Base-by-base conservation (phyloP, 2,888 invertebrate genomes). In the Macrosoma leucophasiata region DNA sequence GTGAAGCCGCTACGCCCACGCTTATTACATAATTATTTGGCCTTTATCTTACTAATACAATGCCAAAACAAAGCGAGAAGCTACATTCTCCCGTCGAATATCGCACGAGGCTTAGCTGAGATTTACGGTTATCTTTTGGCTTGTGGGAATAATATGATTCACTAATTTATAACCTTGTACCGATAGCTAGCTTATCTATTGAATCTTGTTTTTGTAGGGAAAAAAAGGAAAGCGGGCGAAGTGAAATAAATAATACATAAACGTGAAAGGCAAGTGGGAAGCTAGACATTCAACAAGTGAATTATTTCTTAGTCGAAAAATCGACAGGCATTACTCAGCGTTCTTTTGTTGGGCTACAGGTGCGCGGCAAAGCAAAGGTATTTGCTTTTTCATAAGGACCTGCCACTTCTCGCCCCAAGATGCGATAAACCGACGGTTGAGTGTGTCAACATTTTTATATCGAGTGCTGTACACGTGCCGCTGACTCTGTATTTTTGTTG, bases 251-350 rank as follows among this genome's bases (percentile, higher is more conserved):
- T 65, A 66, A 65, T 57, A 64, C 63, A 62, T 61, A 58, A 62
- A 61, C 55, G 48, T 50, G 54, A n/a, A 56, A 50, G 59, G 58
- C 58, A 59, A 29, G 22, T 56, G 54, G 54, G 57, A 61, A 58
- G 56, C 44, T 36, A 27, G 35, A 55, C 66, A 71, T 68, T 76
- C 77, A 77, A 76, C 77, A 77, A 75, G 77, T 77, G 75, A 72
- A 71, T 72, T 74, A 74, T 75, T 73, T 71, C 68, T 72, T 72
- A 64, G 67, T 53, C 65, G 63, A 74, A 75, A 73, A 72, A 71
- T 75, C 65, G 67, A 62, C 62, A 66, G 60, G 62, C 68, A 60
- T 72, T 70, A 74, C 67, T 72, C 70, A 68, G 68, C 66, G 61
- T 58, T 71, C 62, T 50, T 70, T 76, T 75, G 71, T 74, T 68